Evolutionary conservation across 2,113 vertebrate species (phyloP).

Genomic region (Grallaria varia): DNA sequence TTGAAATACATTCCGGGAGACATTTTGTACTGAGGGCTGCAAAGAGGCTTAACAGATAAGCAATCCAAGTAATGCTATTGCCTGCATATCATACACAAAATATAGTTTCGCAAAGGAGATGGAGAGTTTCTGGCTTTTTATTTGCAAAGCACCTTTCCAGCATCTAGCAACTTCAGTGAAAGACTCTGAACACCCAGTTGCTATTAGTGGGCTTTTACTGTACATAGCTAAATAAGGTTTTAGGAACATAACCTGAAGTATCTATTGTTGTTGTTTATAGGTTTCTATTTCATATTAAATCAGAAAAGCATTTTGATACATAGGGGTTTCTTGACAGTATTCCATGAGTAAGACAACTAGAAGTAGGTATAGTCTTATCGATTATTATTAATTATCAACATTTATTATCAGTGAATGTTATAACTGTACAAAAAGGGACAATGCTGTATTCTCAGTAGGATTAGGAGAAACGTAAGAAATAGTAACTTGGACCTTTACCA

Average conservation of each 20-base stretch:
- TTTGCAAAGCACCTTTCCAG: background rate
- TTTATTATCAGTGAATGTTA: background rate
- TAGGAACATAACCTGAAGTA: background rate
- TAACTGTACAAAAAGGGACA: background rate
- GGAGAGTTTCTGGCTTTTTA: background rate
- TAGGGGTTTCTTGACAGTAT: background rate
- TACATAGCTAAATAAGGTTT: background rate
- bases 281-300: background rate
- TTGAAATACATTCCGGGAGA: background rate
- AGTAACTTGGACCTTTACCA: background rate
- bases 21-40: background rate
- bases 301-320: background rate
- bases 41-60: background rate
- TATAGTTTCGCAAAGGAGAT: background rate
- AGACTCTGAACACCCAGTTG: background rate
- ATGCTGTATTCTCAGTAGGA: background rate
- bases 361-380: background rate
- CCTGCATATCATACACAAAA: background rate
- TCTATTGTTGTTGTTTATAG: background rate
- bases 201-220: background rate
- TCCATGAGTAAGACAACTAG: background rate
- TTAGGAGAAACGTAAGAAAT: background rate
- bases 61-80: background rate
- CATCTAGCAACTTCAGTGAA: background rate
- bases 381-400: background rate